Base-by-base conservation (phyloP, 2,888 invertebrate species). In the Cataglyphis cursor region DNA sequence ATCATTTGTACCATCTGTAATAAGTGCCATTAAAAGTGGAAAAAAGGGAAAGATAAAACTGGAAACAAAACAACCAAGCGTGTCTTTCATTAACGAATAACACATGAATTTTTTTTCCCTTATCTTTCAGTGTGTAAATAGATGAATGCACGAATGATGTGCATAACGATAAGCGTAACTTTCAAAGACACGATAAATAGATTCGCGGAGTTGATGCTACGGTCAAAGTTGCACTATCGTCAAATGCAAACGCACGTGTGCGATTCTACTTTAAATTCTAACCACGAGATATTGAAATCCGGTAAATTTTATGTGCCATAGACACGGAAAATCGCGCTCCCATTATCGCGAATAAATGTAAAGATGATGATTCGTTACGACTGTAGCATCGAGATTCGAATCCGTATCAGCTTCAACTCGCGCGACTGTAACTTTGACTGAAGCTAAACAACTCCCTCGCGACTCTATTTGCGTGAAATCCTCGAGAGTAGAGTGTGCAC, bases 1-100 rank as follows among this genome's bases (percentile, higher is more conserved):
- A 93, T 92, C 91, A 94, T 94, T 94, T 94, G 94, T 94, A 94
- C 93, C 93, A 94, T 93, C 93, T 94, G 94, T 94, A 94, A 92
- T 94, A 93, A 94, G 92, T 91, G 92, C 92, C 89, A 92, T 92
- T 92, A 91, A 91, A 89, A 89, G 75, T 88, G 85, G 82, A 89
- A 91, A 91, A 91, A 91, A 90, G 88, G 87, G 88, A 88, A 86
- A 85, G 86, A 89, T 90, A 90, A 90, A 90, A 83, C 61, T 62
- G 78, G 4, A 88, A 88, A 84, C 75, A 87, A 83, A 90, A 87
- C 62, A 82, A 84, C 82, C 38, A 83, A 78, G 73, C 44, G 86
- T 90, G 89, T 91, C 85, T 90, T 88, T 90, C 89, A 92, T 92
- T 92, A 90, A 92, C 64, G 80, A 81, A 41, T 85, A 73, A 84